Percentiles rank a stretch among this genome's conserved stretches.
phyloP scores from a whole-genome alignment of 2,797 vertebrate genomes.

The Gymnoscopelus braueri region DNA sequence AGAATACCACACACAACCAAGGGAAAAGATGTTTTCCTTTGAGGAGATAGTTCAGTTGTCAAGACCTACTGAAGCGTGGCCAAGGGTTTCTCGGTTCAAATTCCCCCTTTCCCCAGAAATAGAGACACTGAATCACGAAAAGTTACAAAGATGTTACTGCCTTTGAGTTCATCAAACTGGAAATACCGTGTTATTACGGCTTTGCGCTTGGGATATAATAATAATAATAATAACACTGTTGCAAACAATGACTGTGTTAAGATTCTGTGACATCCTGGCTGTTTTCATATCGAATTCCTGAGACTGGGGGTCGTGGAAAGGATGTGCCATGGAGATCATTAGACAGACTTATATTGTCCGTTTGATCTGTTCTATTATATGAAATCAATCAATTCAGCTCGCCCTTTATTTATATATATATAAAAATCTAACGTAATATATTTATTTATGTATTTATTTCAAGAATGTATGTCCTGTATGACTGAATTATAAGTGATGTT shows the following conservation, averaged over 20 bases:
- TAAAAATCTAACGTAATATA: slow-evolving; percentile 65
- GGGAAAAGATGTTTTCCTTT: neutral
- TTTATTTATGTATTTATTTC: slow-evolving; percentile 86
- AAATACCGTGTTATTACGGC: slow-evolving; percentile 43
- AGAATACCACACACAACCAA: neutral
- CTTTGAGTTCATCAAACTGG: slow-evolving; percentile 40
- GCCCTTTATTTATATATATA: slow-evolving; percentile 70
- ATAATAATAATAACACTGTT: slow-evolving; percentile 38
- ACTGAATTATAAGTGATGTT: slow-evolving; percentile 44
- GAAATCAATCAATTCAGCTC: slow-evolving; percentile 19
- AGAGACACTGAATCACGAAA: slow-evolving; percentile 36
- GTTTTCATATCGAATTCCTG: slow-evolving; percentile 50
- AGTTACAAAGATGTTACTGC: slow-evolving; percentile 36
- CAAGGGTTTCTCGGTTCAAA: slow-evolving; percentile 48
- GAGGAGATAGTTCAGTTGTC: slow-evolving; percentile 64
- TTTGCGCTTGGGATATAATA: slow-evolving; percentile 42
- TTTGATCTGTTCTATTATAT: slow-evolving; percentile 37
- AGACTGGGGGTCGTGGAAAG: slow-evolving; percentile 42
- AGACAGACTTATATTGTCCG: slow-evolving; percentile 5
- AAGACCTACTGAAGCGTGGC: slow-evolving; percentile 54
- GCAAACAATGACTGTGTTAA: slow-evolving; percentile 37
- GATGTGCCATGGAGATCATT: slow-evolving; percentile 36
- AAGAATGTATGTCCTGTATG: slow-evolving; percentile 55
- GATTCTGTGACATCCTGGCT: slow-evolving; percentile 32
- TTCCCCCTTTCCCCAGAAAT: slow-evolving; percentile 11